Evolutionary conservation across 2,797 vertebrate genomes (phyloP).

Genomic region (Tapera naevia): DNA sequence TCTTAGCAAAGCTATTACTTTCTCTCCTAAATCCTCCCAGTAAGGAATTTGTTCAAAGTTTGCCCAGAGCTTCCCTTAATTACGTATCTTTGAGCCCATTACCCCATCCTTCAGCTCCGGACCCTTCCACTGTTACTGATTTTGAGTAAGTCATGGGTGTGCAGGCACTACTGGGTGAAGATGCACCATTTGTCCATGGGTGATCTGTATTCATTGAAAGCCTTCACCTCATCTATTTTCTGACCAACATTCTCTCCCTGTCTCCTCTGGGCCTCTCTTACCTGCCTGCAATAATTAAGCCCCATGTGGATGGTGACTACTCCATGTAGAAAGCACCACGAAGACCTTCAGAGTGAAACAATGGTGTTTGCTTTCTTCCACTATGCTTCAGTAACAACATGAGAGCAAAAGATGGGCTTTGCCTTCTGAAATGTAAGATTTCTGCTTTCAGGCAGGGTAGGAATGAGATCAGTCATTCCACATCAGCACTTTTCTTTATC

Average conservation of each 20-base stretch:
- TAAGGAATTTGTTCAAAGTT: neutral
- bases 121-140: neutral
- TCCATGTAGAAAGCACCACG: neutral
- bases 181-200: neutral
- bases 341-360: neutral
- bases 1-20: neutral
- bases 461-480: conserved; percentile 49
- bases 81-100: neutral
- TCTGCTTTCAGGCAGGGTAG: conserved; percentile 28
- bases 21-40: neutral
- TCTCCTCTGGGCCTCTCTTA: neutral
- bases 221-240: neutral
- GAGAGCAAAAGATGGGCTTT: neutral
- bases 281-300: neutral
- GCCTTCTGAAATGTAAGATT: neutral
- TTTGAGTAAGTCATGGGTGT: neutral
- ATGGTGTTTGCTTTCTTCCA: neutral
- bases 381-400: neutral
- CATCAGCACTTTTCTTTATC: conserved; percentile 60
- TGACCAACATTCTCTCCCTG: neutral
- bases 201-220: neutral
- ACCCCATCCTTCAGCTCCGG: neutral
- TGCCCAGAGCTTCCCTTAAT: neutral
- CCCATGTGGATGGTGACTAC: rapidly evolving
- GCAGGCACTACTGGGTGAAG: neutral